Evolutionary conservation across 2,113 vertebrate genomes (phyloP).

Genomic region (Vimba vimba): DNA sequence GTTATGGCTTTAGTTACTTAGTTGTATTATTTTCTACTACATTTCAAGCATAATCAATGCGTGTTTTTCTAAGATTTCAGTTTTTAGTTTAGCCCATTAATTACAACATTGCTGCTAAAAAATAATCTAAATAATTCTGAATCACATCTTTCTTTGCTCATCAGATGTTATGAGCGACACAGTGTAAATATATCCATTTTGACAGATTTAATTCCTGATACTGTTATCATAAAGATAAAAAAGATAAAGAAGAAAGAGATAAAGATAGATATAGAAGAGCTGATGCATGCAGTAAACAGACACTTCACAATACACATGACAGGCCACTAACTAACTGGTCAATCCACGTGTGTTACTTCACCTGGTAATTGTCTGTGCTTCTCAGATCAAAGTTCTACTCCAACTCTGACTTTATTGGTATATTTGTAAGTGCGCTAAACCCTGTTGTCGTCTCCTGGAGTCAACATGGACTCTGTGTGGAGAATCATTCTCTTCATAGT

Average conservation of each 20-base stretch:
- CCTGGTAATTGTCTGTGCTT: not conserved
- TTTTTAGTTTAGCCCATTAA: not conserved
- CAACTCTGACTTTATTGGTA: conserved; percentile 38
- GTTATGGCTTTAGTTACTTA: not conserved
- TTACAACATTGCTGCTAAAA: not conserved
- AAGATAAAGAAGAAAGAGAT: not conserved
- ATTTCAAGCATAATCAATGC: not conserved
- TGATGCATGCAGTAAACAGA: conserved; percentile 38
- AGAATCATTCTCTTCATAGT: conserved; percentile 50
- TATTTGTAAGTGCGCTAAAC: conserved; percentile 40
- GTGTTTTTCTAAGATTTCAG: not conserved
- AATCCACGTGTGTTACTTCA: not conserved
- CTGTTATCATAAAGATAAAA: conserved; percentile 33
- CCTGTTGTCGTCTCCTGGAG: not conserved
- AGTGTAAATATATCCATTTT: not conserved
- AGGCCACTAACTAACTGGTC: not conserved
- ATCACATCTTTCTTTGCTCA: not conserved
- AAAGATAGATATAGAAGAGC: conserved; percentile 23
- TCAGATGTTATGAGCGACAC: not conserved
- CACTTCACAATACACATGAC: conserved; percentile 1
- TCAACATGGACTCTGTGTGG: conserved; percentile 59
- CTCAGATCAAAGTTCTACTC: conserved; percentile 67
- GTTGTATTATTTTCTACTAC: not conserved
- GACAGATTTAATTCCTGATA: not conserved
- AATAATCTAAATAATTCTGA: not conserved